Evolutionary conservation across 2,888 invertebrate species (phyloP).

Genomic region (Nebria salina): DNA sequence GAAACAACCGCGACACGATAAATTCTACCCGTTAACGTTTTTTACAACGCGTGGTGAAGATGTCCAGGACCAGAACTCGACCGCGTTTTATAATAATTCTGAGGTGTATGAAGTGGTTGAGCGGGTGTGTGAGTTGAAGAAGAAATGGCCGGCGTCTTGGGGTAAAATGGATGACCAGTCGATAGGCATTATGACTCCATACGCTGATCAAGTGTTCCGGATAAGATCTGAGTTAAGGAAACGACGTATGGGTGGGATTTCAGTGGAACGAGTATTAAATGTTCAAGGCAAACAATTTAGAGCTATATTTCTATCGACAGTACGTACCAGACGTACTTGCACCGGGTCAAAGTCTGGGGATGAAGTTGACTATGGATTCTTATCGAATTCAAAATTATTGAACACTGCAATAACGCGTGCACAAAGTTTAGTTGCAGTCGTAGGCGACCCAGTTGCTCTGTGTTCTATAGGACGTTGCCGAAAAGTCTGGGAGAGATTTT

Average conservation of each 20-base stretch:
- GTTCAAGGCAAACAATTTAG: conserved; percentile 90
- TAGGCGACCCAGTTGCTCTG: conserved; percentile 85
- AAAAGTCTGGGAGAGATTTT: conserved; percentile 82
- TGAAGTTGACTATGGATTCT: conserved; percentile 80
- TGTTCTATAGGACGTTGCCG: conserved; percentile 83
- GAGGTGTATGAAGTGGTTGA: conserved; percentile 85
- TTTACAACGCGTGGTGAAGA: conserved; percentile 84
- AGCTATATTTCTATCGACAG: conserved; percentile 82
- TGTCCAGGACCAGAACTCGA: conserved; percentile 79
- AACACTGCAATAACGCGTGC: conserved; percentile 87
- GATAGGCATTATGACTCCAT: conserved; percentile 87
- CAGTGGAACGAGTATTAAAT: conserved; percentile 84
- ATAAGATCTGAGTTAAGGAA: conserved; percentile 81
- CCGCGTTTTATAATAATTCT: conserved; percentile 83
- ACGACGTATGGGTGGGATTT: conserved; percentile 76
- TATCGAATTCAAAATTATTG: conserved; percentile 82
- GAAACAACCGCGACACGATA: conserved; percentile 75
- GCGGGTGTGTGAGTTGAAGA: conserved; percentile 75
- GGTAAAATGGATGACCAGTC: conserved; percentile 79
- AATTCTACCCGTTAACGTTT: conserved; percentile 79
- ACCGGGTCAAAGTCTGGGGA: conserved; percentile 63
- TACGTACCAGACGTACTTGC: conserved; percentile 79
- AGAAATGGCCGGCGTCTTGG: conserved; percentile 79
- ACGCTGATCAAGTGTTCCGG: conserved; percentile 80
- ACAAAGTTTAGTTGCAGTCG: conserved; percentile 83